Base-by-base conservation (phyloP, 2,888 invertebrate species). In the Dasysyrphus albostriatus region DNA sequence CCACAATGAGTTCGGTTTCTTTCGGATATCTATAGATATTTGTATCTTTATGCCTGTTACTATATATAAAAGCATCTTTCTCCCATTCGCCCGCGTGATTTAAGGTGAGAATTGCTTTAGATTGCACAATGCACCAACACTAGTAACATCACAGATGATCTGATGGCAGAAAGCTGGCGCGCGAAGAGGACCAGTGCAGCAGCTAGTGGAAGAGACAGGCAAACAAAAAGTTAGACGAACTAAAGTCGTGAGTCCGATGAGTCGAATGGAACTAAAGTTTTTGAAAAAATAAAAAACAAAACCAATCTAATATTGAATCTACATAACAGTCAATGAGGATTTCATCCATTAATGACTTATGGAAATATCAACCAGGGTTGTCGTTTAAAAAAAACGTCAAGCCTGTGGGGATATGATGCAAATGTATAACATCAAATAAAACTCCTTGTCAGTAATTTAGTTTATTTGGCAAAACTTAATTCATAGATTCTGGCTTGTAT, bases 1-100 rank as follows among this genome's bases (percentile, higher is more conserved):
- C 92, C 91, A 89, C 91, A 91, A 89, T 90, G 88, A 88, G 89
- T 89, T 87, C 75, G 87, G 83, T 87, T 83, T 82, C 49, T 65
- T 44, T 32, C 47, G 67, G 19, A 16, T 49, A 34, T 49, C 19
- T 65, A 19, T 19, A 16, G 16, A 34, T 65, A 34, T 2, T 0
- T 34, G 6, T 42, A 34, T 1, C n/a, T n/a, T 3, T 49, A 9
- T 3, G 8, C 24, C 1, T 49, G 34, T 16, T 19, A 5, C 16
- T 32, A 39, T 39, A 12, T 14, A 12, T 39, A 32, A 14, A 16
- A 19, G 81, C 73, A 69, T 82, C 78, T 78, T 74, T 78, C 82
- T 78, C 74, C 59, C 65, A 72, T 83, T 67, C 78, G 65, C 44
- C 65, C 72, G 63, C 54, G 56, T 83, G 83, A 87, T 87, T 87